Conservation (phyloP, 1,140 invertebrate species). For the Cephus cinctus region DNA sequence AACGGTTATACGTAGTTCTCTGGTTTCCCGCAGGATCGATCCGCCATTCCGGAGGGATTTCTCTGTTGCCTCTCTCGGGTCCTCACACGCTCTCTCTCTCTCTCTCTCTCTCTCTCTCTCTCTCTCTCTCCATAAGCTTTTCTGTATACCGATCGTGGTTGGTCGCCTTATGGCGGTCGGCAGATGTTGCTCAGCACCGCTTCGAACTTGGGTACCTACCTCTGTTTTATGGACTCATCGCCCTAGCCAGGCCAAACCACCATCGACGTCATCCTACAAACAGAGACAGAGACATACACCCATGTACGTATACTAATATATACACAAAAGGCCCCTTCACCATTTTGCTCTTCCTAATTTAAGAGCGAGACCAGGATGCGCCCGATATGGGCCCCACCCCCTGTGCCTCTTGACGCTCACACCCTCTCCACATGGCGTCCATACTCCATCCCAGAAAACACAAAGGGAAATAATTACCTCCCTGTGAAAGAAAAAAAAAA, state of each 20-base stretch:
- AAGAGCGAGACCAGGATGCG: slow-evolving; percentile 14
- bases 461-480: slow-evolving; percentile 48
- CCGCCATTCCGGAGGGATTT: too few relatives aligned
- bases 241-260: background rate
- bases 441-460: slow-evolving; percentile 26
- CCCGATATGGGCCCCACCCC: slow-evolving; percentile 17
- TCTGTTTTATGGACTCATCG: slow-evolving; percentile 33
- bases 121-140: slow-evolving; percentile 5
- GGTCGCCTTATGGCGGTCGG: slow-evolving; percentile 36
- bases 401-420: too few relatives aligned
- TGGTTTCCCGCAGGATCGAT: too few relatives aligned
- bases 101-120: slow-evolving; percentile 9
- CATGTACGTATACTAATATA: too few relatives aligned
- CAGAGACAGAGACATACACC: too few relatives aligned
- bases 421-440: slow-evolving; percentile 37
- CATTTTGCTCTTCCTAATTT: slow-evolving; percentile 35
- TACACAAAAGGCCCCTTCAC: too few relatives aligned
- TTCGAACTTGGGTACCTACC: too few relatives aligned
- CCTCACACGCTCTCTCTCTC: slow-evolving; percentile 6
- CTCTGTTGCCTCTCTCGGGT: too few relatives aligned
- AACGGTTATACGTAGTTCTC: too few relatives aligned
- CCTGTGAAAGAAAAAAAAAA: too few relatives aligned
- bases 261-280: background rate
- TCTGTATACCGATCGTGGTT: too few relatives aligned
- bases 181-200: slow-evolving; percentile 26